Percentiles rank a stretch among this genome's conserved stretches.
These are phyloP conservation scores for Misgurnus mizolepis DNA, from an alignment of 2,113 vertebrate species.

Conservation along the genomic window DNA sequence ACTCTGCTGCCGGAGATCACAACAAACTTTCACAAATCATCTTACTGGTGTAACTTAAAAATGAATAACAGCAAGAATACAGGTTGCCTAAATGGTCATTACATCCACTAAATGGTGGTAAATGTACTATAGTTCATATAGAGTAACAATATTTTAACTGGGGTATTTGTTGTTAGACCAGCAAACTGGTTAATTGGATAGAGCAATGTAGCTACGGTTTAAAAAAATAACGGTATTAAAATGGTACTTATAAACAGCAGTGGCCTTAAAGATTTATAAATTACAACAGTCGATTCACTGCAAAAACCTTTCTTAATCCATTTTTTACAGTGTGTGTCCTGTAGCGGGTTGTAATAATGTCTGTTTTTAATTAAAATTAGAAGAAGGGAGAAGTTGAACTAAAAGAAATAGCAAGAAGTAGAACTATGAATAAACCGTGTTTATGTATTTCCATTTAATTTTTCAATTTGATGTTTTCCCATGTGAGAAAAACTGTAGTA, in stretches of 20 bases:
- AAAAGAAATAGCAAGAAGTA: no score
- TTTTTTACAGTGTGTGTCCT: no score
- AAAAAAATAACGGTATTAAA: neutral
- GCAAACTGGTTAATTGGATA: neutral
- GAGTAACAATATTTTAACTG: neutral
- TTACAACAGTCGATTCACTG: neutral
- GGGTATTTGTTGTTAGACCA: neutral
- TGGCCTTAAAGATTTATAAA: neutral
- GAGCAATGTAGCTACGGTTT: neutral
- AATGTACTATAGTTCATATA: neutral
- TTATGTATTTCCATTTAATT: no score
- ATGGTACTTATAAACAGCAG: neutral
- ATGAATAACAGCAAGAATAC: neutral
- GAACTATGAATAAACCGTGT: no score
- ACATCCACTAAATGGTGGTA: neutral
- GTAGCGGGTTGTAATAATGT: no score
- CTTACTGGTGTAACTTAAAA: neutral
- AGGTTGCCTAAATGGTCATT: conserved; percentile 4
- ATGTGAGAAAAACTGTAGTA: no score
- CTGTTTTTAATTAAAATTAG: no score
- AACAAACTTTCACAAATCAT: neutral
- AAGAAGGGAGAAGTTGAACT: no score
- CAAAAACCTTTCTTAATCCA: no score
- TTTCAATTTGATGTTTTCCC: no score
- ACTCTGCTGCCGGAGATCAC: conserved; percentile 20